Conservation (phyloP, 2,113 vertebrate genomes). For the Paramisgurnus dabryanus region DNA sequence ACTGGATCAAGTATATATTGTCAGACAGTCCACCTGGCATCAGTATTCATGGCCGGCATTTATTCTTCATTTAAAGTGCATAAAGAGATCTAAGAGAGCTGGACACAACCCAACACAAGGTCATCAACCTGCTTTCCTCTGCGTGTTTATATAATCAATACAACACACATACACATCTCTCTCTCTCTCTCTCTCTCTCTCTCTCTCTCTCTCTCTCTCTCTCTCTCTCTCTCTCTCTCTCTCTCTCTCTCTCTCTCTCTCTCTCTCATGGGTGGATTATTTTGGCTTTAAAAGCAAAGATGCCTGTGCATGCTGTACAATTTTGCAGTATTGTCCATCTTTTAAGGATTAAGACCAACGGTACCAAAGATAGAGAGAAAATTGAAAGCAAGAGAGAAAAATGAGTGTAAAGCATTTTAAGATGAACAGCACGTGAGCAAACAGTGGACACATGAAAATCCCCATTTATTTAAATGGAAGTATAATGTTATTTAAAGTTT, state of each 20-base stretch:
- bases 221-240: background rate
- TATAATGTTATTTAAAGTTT: too few relatives aligned
- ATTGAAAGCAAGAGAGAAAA: background rate
- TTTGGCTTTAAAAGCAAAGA: background rate
- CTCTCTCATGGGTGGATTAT: background rate
- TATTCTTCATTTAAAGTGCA: slow-evolving; percentile 26
- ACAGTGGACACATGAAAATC: background rate
- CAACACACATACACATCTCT: slow-evolving; percentile 19
- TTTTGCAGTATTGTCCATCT: background rate
- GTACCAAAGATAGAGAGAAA: background rate
- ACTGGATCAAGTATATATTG: background rate
- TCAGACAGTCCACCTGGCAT: background rate
- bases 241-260: background rate
- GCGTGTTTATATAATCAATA: slow-evolving; percentile 20
- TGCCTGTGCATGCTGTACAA: background rate
- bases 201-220: background rate
- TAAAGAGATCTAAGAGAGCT: slow-evolving; percentile 20
- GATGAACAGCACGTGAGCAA: background rate
- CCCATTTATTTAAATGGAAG: too few relatives aligned
- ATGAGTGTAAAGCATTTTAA: background rate
- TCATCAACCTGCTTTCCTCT: slow-evolving; percentile 26
- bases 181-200: background rate
- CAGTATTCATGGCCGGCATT: slow-evolving; percentile 13
- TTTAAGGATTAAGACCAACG: background rate
- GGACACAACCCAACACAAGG: slow-evolving; percentile 33